Base-by-base conservation (phyloP, 30 jellyfish, hydroid and myxozoan species). In the Hydractinia symbiolongicarpus region DNA sequence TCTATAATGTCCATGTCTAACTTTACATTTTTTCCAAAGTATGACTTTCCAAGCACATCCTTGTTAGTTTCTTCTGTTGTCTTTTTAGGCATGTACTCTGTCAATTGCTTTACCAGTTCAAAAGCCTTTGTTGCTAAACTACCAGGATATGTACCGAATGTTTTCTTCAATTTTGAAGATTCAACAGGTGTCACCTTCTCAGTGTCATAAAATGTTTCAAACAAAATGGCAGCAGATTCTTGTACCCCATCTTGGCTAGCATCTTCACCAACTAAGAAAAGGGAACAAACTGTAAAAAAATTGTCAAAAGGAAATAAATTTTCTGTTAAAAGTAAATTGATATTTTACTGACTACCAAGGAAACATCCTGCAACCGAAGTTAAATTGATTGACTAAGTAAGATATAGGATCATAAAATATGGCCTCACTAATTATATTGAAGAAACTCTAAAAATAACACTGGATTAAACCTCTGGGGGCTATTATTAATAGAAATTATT, bases 101-200 rank as follows among this genome's bases (percentile, higher is more conserved):
- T 61, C 50, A 91, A 52, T 15, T 83, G 76, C 61, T 86, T 96
- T 7, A 91, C 95, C 70, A 49, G 61, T 21, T 86, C 91, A 67
- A 85, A 91, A 9, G 95, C 66, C 53, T 91, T 81, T 61, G 88
- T 73, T 5, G 92, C 96, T 15, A 67, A 67, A 55, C 81, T 49
- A 54, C 95, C 95, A 20, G 98, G 93, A 91, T 76, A 91, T 5
- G 96, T 95, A 9, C 98, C 98, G 67, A 91, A 86, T 5, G 69
- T 78, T 8, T 72, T 53, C 53, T 77, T 73, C 14, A 91, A 61
- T 62, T 76, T 86, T 61, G 84, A 77, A 6, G 98, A 87, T 11
- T 91, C 96, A 40, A 79, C 85, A 0, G 93, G 79, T 8, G 93
- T 57, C 14, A 91, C 84, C 16, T 79, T 57, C 9, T 77, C 79